Conservation (phyloP, 35 echinoderm and acorn worm species). For the Anneissia japonica region DNA sequence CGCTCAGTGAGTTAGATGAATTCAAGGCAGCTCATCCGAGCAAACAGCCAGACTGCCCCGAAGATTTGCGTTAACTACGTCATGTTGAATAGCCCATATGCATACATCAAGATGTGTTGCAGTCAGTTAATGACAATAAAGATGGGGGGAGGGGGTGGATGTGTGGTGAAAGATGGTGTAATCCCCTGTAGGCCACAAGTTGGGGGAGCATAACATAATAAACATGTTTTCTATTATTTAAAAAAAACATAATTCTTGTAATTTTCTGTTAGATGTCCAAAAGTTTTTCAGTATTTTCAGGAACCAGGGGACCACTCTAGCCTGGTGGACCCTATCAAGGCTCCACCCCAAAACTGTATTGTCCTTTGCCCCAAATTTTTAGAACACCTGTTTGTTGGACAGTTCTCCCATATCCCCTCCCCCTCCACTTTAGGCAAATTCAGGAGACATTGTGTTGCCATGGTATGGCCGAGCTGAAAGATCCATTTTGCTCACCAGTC, state of each 20-base stretch:
- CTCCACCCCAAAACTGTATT: background rate
- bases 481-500: too few relatives aligned
- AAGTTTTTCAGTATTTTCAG: background rate
- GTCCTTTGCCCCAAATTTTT: background rate
- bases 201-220: background rate
- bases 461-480: too few relatives aligned
- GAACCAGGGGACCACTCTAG: background rate
- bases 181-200: background rate
- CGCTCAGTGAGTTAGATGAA: constrained; percentile 48
- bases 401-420: background rate
- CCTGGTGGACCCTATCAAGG: background rate
- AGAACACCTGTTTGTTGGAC: background rate
- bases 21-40: constrained; percentile 70
- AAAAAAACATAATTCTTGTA: background rate
- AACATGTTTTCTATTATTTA: background rate
- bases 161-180: background rate
- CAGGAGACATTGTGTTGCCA: too few relatives aligned
- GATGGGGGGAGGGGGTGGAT: background rate
- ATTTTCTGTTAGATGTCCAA: background rate
- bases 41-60: constrained; percentile 87
- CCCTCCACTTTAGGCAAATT: background rate
- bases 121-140: too few relatives aligned
- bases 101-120: too few relatives aligned
- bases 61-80: constrained; percentile 74
- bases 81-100: too few relatives aligned